Conservation (phyloP, 2,888 invertebrate genomes). For the Nemurella pictetii region DNA sequence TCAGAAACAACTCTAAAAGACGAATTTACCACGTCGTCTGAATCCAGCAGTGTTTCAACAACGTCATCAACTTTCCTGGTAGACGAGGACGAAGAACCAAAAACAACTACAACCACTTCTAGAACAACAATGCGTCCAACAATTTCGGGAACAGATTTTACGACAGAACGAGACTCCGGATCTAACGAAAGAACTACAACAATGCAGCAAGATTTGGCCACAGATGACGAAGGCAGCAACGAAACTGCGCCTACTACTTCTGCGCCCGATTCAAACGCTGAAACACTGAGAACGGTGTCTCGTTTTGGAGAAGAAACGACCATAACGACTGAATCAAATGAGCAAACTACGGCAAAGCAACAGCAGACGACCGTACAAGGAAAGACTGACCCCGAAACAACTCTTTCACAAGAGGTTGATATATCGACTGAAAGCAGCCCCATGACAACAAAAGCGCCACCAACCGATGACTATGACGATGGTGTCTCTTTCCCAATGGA, state of each 20-base stretch:
- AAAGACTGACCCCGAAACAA: not conserved
- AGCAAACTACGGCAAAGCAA: not conserved
- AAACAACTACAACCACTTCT: not conserved
- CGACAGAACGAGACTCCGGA: constrained; percentile 33
- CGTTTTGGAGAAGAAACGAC: constrained; percentile 11
- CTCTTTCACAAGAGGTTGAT: not conserved
- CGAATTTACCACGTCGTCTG: not conserved
- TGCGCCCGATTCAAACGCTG: not conserved
- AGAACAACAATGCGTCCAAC: constrained; percentile 34
- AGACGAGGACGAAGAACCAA: too few species aligned
- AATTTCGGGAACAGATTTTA: constrained; percentile 3
- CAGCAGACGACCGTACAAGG: not conserved
- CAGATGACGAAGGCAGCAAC: not conserved
- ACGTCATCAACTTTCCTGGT: not conserved
- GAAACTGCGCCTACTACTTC: not conserved
- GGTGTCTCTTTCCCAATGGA: constrained; percentile 1
- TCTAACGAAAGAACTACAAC: constrained; percentile 1
- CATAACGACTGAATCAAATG: not conserved
- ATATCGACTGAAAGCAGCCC: not conserved
- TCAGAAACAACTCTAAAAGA: not conserved
- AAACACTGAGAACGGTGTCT: not conserved
- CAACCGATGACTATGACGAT: not conserved
- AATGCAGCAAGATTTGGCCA: not conserved
- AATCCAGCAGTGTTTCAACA: not conserved
- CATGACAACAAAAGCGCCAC: not conserved